Base-by-base conservation (phyloP, 1,140 invertebrate species). In the Bombus pyrosoma region DNA sequence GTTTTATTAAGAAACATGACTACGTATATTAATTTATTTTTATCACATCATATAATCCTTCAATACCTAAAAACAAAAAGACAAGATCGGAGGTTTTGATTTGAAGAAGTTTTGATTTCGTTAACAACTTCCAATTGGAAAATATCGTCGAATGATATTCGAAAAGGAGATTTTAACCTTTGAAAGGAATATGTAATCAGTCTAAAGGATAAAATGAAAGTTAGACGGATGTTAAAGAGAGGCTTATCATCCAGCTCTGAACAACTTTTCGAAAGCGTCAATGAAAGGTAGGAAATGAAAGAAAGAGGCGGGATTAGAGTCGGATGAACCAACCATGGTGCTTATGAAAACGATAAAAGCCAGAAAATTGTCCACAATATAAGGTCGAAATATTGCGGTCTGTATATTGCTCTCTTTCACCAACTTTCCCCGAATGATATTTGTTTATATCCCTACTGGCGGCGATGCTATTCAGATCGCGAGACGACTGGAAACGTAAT, bases 331-430 rank as follows among this genome's bases (percentile, higher is more conserved):
- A n/a, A 32, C 47, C 47, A 47, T 47, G 43, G 28, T 47, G 66
- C 25, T 71, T 53, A 57, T 39, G 66, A 39, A 81, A 81, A 43
- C 66, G 47, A 80, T 80, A 47, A 81, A 81, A 81, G 43, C 34
- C 28, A 28, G 47, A 28, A 28, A 57, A 81, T 69, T 71, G 57
- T 72, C 43, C 66, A 37, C 47, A 28, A 32, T 41, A 57, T 57
- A 39, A 81, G 37, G 66, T 71, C 47, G 66, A 71, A 71, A 72
- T 72, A 81, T 69, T 72, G 43, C 66, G 43, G 47, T 71, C 47
- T 81, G 57, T 59, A 71, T 41, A 28, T n/a, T 9, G 75, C 13
- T 10, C 75, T 77, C 75, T 32, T 77, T 64, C 75, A 64, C 28
- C 75, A 28, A 22, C 37, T 59, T 15, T 22, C 15, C n/a, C 3